Evolutionary conservation across 2,113 vertebrate species (phyloP).

Genomic region (Ammospiza nelsoni): DNA sequence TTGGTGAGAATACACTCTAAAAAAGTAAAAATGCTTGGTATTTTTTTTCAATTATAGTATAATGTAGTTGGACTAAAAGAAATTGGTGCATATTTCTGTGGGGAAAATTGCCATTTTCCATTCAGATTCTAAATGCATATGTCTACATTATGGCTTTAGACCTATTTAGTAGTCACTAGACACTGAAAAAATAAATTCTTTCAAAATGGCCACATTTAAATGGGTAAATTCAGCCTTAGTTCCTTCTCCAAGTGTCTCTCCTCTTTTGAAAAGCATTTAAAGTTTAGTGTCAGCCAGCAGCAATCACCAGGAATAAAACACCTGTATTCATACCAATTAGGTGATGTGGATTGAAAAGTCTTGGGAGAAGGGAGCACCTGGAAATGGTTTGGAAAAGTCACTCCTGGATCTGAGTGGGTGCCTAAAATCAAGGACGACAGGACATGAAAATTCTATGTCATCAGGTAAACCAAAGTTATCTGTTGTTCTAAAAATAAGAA

Average conservation of each 20-base stretch:
- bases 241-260: neutral
- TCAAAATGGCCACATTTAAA: neutral
- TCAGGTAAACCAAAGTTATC: neutral
- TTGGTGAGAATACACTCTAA: rapidly evolving
- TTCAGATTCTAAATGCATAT: neutral
- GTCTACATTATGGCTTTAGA: neutral
- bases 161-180: neutral
- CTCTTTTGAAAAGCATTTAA: neutral
- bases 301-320: neutral
- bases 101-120: neutral
- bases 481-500: neutral
- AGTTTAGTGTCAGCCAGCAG: neutral
- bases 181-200: neutral
- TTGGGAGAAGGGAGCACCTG: neutral
- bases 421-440: neutral
- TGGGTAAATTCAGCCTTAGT: neutral
- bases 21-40: neutral
- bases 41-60: neutral
- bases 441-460: neutral
- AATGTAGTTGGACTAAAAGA: neutral
- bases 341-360: neutral
- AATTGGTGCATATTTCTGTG: neutral
- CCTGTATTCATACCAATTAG: neutral
- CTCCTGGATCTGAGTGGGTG: neutral
- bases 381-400: neutral